These are phyloP conservation scores for Drosophila arawakana DNA, from an alignment of 1,140 invertebrate species.

Conservation along the genomic window DNA sequence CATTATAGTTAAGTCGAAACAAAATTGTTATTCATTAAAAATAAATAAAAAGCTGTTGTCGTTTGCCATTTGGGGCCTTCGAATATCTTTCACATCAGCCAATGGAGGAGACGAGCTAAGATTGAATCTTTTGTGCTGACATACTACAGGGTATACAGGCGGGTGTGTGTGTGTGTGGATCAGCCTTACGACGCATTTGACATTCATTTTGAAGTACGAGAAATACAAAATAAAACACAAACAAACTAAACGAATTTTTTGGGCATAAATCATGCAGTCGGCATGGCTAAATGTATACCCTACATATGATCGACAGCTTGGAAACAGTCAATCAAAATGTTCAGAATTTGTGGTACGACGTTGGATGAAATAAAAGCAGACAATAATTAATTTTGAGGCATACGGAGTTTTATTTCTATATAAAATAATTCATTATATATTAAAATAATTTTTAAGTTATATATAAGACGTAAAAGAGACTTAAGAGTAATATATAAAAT, in stretches of 20 bases:
- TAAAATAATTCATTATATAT: no score
- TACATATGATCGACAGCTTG: not conserved
- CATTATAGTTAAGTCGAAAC: conserved; percentile 53
- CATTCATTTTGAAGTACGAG: conserved; percentile 47
- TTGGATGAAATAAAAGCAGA: no score
- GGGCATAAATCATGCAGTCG: conserved; percentile 73
- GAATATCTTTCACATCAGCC: conserved; percentile 3
- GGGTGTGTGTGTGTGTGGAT: conserved; percentile 26
- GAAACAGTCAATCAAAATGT: not conserved
- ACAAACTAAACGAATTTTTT: conserved; percentile 47
- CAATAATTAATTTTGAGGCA: no score
- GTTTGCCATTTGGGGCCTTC: conserved; percentile 7
- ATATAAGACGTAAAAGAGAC: no score
- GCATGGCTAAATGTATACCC: conserved; percentile 29
- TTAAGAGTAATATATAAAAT: no score
- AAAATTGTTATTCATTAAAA: conserved; percentile 68
- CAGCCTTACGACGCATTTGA: conserved; percentile 77
- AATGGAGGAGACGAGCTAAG: conserved; percentile 29
- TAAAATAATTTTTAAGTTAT: no score
- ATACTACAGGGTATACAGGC: conserved; percentile 9
- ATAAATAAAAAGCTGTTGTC: conserved; percentile 29
- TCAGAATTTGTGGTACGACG: no score
- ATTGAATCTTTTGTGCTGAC: conserved; percentile 53
- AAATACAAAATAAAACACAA: conserved; percentile 38
- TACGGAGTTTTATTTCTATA: no score